These are phyloP conservation scores for Aphidius colemani DNA, from an alignment of 2,888 invertebrate genomes.

Conservation along the genomic window DNA sequence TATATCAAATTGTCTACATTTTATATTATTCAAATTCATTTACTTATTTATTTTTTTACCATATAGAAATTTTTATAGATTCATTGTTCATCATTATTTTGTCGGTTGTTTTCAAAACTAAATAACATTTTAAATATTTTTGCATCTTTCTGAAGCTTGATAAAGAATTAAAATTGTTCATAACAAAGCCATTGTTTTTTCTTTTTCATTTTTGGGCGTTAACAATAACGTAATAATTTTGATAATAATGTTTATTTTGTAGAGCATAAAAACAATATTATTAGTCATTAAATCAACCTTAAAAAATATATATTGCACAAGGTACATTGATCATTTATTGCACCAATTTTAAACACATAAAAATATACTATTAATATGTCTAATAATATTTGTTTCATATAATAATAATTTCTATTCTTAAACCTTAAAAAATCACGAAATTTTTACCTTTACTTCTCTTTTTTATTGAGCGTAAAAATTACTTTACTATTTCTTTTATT, in stretches of 20 bases:
- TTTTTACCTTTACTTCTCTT: slow-evolving; percentile 10
- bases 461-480: background rate
- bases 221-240: background rate
- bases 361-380: slow-evolving; percentile 6
- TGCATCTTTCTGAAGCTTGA: too few species aligned
- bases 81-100: too few species aligned
- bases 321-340: slow-evolving; percentile 31
- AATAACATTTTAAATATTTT: too few species aligned
- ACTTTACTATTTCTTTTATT: background rate
- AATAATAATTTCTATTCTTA: slow-evolving; percentile 19
- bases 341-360: slow-evolving; percentile 29
- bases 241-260: slow-evolving; percentile 13
- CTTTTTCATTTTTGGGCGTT: background rate
- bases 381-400: background rate
- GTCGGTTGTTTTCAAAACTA: too few species aligned
- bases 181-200: too few species aligned
- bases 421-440: slow-evolving; percentile 22
- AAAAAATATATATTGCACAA: slow-evolving; percentile 34
- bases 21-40: too few species aligned
- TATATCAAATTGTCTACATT: too few species aligned
- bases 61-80: too few species aligned
- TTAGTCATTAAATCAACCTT: background rate
- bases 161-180: too few species aligned
- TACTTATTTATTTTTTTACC: too few species aligned
- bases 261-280: background rate